Evolutionary conservation across 2,888 invertebrate genomes (phyloP).

Genomic region (Carpatolechia fugitivella): DNA sequence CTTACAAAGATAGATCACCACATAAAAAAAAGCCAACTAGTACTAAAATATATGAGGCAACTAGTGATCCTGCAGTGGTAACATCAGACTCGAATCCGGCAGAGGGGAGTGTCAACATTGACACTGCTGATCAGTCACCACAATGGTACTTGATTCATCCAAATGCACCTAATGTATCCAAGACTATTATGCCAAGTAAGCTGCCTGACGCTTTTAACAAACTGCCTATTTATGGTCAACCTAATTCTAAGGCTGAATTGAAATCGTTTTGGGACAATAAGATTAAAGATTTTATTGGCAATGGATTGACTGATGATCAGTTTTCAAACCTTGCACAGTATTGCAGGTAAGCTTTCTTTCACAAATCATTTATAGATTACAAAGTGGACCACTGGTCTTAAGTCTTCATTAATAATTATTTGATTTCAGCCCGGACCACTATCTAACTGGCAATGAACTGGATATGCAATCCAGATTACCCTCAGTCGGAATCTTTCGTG

Average conservation of each 20-base stretch:
- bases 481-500: conserved; percentile 29
- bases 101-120: no score
- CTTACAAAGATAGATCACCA: no score
- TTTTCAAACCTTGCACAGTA: conserved; percentile 57
- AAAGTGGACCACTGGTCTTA: no score
- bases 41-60: no score
- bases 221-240: conserved; percentile 52
- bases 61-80: no score
- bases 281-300: conserved; percentile 55
- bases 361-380: no score
- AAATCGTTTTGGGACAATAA: conserved; percentile 40
- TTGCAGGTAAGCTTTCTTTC: conserved; percentile 39
- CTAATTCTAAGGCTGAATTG: conserved; percentile 32
- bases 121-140: conserved; percentile 41
- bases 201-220: conserved; percentile 47
- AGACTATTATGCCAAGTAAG: conserved; percentile 47
- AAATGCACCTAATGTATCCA: conserved; percentile 38
- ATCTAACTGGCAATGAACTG: conserved; percentile 51
- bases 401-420: no score
- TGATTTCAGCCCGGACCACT: conserved; percentile 25
- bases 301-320: conserved; percentile 54
- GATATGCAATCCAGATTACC: conserved; percentile 41
- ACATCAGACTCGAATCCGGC: no score
- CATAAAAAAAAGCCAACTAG: no score
- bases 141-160: conserved; percentile 45